Base-by-base conservation (phyloP, 2,113 vertebrate species). In the Cephalopterus ornatus region DNA sequence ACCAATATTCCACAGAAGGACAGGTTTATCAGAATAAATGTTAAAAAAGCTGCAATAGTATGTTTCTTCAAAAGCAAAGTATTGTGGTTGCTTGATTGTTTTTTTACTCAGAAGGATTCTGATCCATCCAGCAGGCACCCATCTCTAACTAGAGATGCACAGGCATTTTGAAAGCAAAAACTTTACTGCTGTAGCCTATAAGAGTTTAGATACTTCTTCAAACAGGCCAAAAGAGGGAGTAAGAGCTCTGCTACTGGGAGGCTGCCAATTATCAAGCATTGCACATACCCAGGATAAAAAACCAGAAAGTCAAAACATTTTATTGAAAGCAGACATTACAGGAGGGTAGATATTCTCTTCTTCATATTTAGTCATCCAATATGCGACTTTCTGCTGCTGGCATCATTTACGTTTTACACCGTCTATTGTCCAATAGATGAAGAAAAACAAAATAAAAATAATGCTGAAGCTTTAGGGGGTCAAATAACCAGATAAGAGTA, bases 391-490 rank as follows among this genome's bases (percentile, higher is more conserved):
- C 32, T 72, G n/a, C 35, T 75, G 7, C 18, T 58, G 47, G 33
- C 13, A 70, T 58, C 0, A 37, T 37, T 72, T 39, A 61, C 3
- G 26, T 73, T 65, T 76, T 68, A 23, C 41, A 65, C 19, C 24
- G 62, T 21, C 15, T 75, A 7, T 2, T 27, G 21, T 77, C 35
- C 52, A 30, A 21, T 0, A 88, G 13, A 55, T 58, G 6, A 79
- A 37, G 14, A 68, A 78, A 93, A 89, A 37, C 1, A 0, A 74
- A 70, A 84, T 32, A 67, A 35, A 88, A 82, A 22, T n/a, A 72
- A 59, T 0, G 0, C 5, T 66, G 21, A 52, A 61, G 32, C 56
- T 82, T 75, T 15, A 75, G 30, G 0, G 0, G 1, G 7, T 56
- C 26, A 85, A 78, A 16, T 19, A 14, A 86, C 6, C 16, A 55